A percentile compares a stretch with the other conserved stretches of the same genome.
Evolutionary conservation across 2,113 vertebrate genomes (phyloP).

Genomic region (Tapirus terrestris): DNA sequence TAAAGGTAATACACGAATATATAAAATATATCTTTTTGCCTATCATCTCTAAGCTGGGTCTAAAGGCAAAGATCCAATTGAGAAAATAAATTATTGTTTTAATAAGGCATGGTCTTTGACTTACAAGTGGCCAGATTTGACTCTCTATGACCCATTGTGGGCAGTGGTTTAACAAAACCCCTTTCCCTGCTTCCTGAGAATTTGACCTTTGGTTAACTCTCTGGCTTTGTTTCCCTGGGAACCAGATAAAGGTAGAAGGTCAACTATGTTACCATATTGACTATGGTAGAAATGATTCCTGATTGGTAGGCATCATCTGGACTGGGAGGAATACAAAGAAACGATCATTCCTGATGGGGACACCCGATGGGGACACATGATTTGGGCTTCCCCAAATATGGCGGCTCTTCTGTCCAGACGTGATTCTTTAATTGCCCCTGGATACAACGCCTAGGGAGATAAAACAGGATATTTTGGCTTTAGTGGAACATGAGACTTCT

Average conservation of each 20-base stretch:
- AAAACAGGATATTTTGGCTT: background rate
- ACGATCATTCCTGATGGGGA: background rate
- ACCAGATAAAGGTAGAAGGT: background rate
- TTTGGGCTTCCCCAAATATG: background rate
- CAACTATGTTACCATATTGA: background rate
- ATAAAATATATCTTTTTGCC: background rate
- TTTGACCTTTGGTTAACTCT: background rate
- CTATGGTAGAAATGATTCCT: background rate
- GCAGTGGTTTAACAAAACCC: background rate
- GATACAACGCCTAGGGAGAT: background rate
- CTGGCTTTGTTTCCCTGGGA: background rate
- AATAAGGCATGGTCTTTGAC: background rate
- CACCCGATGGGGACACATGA: background rate
- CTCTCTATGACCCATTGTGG: background rate
- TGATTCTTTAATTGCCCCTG: background rate
- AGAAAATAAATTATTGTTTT: conserved; percentile 23
- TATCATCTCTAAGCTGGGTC: background rate
- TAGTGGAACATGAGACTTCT: background rate
- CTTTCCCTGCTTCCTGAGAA: background rate
- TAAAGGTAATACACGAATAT: background rate
- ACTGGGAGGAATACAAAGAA: background rate
- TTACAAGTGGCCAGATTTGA: background rate
- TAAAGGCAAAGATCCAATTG: background rate
- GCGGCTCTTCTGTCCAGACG: background rate
- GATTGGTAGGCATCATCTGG: background rate